Evolutionary conservation across 2,113 vertebrate genomes (phyloP), one percentile per base, ranked within the genome.

Genomic region (Puma concolor): DNA sequence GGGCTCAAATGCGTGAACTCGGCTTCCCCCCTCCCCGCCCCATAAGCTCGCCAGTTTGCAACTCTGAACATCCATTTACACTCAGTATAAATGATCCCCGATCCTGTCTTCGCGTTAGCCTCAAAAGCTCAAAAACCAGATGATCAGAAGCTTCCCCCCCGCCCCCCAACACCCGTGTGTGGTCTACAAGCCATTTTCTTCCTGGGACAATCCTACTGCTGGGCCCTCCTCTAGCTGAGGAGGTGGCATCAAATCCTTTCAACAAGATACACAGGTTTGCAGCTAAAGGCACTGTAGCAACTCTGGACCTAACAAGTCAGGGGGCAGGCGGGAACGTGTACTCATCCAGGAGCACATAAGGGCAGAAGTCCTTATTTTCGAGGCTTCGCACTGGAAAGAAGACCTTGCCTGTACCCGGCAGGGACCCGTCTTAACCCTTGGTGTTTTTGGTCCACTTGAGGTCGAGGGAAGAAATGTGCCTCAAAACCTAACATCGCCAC

Each of bases 401-500:
- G 48, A 88, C 33, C 31, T 19, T 95, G 38, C 17, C 76, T 21
- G 16, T 77, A 97, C 11, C 71, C 82, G 41, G 54, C 67, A 92
- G 81, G n/a, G 82, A 93, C 77, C 3, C 0, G 52, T 91, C 86
- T 79, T 74, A 91, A 84, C 41, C 82, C 44, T 88, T 33, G 27
- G 50, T 57, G 57, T 66, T 88, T 93, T 95, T 2, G 95, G 71
- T 92, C 27, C 54, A 92, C 87, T 95, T 94, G 48, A 95, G 44
- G 63, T 19, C 0, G 21, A 85, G 52, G 57, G 60, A 88, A 95
- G 41, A 85, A 83, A 83, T 29, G 57, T 21, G 54, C 87, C 96
- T 96, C 94, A 87, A 96, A 96, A 94, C 64, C 91, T 85, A 81
- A 96, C 86, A 83, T 82, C 38, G 17, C 52, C 76, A 71, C 12